Evolutionary conservation across 1,140 invertebrate species (phyloP), one percentile per base, ranked within the genome.

Genomic region (Hermatobates lingyangjiaoensis): DNA sequence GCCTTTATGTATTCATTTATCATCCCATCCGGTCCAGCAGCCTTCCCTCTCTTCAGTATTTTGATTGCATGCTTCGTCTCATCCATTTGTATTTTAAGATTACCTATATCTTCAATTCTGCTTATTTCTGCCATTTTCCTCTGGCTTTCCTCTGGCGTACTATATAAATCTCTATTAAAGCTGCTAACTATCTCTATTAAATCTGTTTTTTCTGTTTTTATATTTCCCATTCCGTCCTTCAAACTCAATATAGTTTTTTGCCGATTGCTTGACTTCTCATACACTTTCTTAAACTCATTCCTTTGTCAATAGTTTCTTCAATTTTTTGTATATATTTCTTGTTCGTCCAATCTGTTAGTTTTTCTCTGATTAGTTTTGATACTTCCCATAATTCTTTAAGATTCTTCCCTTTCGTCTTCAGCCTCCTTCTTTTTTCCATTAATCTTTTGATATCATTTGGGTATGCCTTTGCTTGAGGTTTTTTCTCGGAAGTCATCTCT

Each of bases 1-100:
- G 53, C 54, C 45, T 63, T 63, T 28, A 64, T 45, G 21, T 62
- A 50, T 34, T 65, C 61, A n/a, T 56, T 54, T 28, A 52, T 54
- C 7, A 64, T 56, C 7, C 58, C 57, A 53, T 63, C 63, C 12
- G 54, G 52, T 27, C 61, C 62, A 18, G 56, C 57, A 10, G 62
- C 55, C 54, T 65, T 64, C 26, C 57, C 55, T 23, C 53, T 59
- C 45, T 60, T 61, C 3, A 63, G 55, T 27, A 54, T 54, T 50
- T 50, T 56, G 44, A 63, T 54, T 10, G 60, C 39, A 20, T 12
- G 21, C 18, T 42, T 20, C 18, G 21, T 20, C 21, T 42, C 39
- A 18, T 42, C 39, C 21, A 14, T 42, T 20, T 18, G 18, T 42
- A 42, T 42, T 12, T 42, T 20, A 42, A 20, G 39, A 18, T 18